Evolutionary conservation across 2,888 invertebrate species (phyloP), one percentile per base, ranked within the genome.

Genomic region (Epinotia demarniana): DNA sequence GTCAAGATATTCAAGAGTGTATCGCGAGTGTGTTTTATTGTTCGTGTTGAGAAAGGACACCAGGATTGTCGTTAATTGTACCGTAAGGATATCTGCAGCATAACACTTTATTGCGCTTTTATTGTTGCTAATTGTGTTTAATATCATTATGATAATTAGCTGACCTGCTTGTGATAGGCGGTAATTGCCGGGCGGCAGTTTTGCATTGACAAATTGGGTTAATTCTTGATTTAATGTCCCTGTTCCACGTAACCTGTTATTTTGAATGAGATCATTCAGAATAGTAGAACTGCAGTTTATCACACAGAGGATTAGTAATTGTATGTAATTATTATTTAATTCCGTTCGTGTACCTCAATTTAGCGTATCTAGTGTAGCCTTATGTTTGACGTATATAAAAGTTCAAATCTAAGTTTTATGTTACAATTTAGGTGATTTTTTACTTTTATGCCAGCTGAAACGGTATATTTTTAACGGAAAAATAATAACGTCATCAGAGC

Each of bases 41-140:
- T 90, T 88, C 89, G 85, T 89, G 88, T 89, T 80, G 82, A 79
- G 79, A 87, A 91, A 92, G 92, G 92, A 89, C 91, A 82, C 80
- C 89, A 72, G 80, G 89, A 82, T 80, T 82, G 86, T 88, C 74
- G 75, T 77, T 77, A 86, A 88, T 86, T 82, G 87, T 87, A 86
- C 82, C 81, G 85, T 87, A 88, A 89, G 88, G 87, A 88, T 86
- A 88, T 87, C 85, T 83, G 84, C 85, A 80, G 84, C 80, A 85
- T 87, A 84, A 86, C 81, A 72, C 70, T 68, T 72, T 63, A 69
- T 72, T 58, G 71, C 46, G 27, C 61, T 71, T 75, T 77, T 78
- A 78, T 79, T 78, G 76, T 72, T 72, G 77, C 63, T 79, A 79
- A 77, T 79, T 79, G 75, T 76, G 72, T 77, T 72, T 78, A 74